Conservation (phyloP, 1,140 invertebrate genomes). For the Sinella curviseta region DNA sequence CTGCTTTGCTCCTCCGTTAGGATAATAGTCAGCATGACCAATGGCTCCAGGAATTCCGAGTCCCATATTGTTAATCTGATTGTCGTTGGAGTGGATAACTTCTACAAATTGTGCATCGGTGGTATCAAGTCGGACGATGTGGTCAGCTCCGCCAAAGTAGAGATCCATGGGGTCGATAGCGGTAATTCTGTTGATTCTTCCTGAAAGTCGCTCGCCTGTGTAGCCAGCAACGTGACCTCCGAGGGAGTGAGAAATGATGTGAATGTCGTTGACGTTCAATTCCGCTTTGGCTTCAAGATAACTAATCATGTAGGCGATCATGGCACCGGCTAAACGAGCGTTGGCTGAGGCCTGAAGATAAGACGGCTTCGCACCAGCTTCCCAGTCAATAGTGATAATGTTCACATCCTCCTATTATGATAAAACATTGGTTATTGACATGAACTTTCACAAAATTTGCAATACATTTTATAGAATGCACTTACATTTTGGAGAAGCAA, state of each 20-base stretch:
- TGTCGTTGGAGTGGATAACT: constrained; percentile 58
- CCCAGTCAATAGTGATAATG: constrained; percentile 52
- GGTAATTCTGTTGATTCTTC: not conserved
- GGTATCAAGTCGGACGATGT: constrained; percentile 59
- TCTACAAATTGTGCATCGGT: constrained; percentile 57
- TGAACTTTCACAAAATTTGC: too few relatives aligned
- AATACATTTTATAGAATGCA: not conserved
- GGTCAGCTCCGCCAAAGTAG: too few relatives aligned
- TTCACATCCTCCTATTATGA: constrained; percentile 51
- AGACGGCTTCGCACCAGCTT: constrained; percentile 49
- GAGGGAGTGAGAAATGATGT: constrained; percentile 34
- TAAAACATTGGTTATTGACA: too few relatives aligned
- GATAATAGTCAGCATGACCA: constrained; percentile 34
- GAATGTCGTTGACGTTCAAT: constrained; percentile 29
- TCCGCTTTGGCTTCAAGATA: constrained; percentile 37
- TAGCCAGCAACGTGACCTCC: constrained; percentile 38
- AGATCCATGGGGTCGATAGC: constrained; percentile 61
- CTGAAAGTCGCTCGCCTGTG: not conserved
- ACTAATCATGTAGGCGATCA: constrained; percentile 49
- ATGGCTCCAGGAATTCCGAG: too few relatives aligned
- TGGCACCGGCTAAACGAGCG: constrained; percentile 51
- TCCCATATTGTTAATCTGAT: constrained; percentile 22
- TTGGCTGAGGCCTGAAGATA: constrained; percentile 53
- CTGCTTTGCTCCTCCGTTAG: constrained; percentile 32
- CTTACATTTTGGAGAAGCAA: constrained; percentile 34